A percentile compares a stretch with the other conserved stretches of the same genome.
Conservation (phyloP, 2,888 invertebrate genomes). For the Empis livida region DNA sequence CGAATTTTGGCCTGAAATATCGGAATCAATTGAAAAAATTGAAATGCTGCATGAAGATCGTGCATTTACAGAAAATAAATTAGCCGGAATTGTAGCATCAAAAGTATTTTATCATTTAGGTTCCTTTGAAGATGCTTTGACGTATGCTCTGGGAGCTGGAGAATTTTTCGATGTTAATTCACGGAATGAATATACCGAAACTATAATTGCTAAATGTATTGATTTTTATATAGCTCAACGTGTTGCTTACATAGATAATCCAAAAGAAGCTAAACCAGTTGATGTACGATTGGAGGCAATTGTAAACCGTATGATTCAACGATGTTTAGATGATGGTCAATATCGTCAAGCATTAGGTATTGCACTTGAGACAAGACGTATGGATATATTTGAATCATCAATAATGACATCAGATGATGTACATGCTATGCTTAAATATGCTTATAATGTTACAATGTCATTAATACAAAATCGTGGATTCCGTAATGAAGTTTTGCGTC, state of each 20-base stretch:
- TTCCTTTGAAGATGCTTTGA: conserved; percentile 90
- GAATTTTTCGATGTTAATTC: conserved; percentile 90
- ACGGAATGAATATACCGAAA: conserved; percentile 90
- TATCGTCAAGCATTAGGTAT: conserved; percentile 92
- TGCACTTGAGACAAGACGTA: conserved; percentile 88
- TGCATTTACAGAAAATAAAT: conserved; percentile 71
- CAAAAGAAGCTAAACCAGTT: conserved; percentile 50
- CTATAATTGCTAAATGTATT: conserved; percentile 93
- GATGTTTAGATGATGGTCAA: conserved; percentile 89
- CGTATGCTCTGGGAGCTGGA: conserved; percentile 94
- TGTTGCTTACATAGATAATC: conserved; percentile 57
- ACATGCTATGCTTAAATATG: conserved; percentile 81
- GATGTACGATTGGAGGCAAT: conserved; percentile 80
- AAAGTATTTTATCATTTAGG: conserved; percentile 98
- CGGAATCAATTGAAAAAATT: conserved; percentile 93
- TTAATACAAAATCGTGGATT: conserved; percentile 89
- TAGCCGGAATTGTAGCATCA: conserved; percentile 94
- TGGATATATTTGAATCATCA: conserved; percentile 91
- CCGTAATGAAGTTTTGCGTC: conserved; percentile 77
- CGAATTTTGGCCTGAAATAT: conserved; percentile 98
- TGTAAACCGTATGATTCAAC: conserved; percentile 93
- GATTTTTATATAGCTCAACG: conserved; percentile 90
- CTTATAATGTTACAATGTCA: conserved; percentile 93
- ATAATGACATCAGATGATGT: conserved; percentile 88
- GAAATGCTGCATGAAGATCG: conserved; percentile 94